Conservation (phyloP, 1,140 invertebrate genomes). For the Drosophila parvula region DNA sequence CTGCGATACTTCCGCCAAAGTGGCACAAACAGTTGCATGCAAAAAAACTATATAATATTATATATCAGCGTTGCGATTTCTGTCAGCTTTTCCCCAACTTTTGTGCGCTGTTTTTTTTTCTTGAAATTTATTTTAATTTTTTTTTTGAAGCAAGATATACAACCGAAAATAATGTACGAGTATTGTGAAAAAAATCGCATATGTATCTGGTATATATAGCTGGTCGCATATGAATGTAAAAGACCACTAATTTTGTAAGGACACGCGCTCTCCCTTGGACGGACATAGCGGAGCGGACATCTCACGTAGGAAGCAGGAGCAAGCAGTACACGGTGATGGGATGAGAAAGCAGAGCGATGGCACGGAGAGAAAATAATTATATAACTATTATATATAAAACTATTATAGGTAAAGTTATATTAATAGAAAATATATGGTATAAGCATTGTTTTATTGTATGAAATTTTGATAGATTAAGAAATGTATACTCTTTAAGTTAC, state of each 20-base stretch:
- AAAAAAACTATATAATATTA: conserved; percentile 47
- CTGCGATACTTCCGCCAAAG: conserved; percentile 79
- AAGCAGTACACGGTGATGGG: background rate
- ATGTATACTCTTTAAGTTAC: too few relatives aligned
- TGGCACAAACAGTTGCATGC: conserved; percentile 64
- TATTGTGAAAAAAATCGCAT: conserved; percentile 63
- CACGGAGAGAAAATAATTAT: conserved; percentile 12
- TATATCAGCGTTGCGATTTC: conserved; percentile 40
- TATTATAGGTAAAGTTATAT: too few relatives aligned
- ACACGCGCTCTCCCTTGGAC: conserved; percentile 61
- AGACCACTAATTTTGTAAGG: conserved; percentile 81
- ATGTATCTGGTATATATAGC: conserved; percentile 49
- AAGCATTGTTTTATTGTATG: too few relatives aligned
- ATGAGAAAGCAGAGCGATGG: background rate
- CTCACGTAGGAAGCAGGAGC: conserved; percentile 21
- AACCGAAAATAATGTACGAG: conserved; percentile 64
- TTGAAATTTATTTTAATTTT: conserved; percentile 12
- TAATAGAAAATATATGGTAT: too few relatives aligned
- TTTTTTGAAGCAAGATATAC: conserved; percentile 35
- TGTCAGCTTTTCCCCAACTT: conserved; percentile 18
- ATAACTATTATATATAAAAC: too few relatives aligned
- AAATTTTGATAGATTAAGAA: too few relatives aligned
- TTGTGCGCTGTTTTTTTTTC: conserved; percentile 2
- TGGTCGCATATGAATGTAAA: conserved; percentile 58
- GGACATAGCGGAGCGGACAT: conserved; percentile 33